phyloP scores from a whole-genome alignment of 2,888 invertebrate genomes.

The Tromatobia lineatoria region DNA sequence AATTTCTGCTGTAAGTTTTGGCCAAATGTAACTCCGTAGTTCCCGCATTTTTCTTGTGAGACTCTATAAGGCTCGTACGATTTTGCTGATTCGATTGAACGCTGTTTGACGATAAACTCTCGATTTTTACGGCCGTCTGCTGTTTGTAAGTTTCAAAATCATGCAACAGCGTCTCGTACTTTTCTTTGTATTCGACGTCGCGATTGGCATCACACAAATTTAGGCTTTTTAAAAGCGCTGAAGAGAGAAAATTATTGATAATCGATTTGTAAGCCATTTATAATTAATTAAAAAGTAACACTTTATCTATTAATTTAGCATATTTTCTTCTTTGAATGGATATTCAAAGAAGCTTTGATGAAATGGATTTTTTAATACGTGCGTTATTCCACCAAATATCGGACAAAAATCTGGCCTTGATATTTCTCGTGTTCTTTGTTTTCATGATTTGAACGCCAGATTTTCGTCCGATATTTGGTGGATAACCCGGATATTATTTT shows the following conservation, averaged over 20 bases:
- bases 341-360: too few species aligned
- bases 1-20: conserved; percentile 88
- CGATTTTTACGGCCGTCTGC: conserved; percentile 74
- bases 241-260: not conserved
- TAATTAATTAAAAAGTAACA: not conserved
- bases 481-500: too few species aligned
- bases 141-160: conserved; percentile 90
- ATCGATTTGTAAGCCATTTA: not conserved
- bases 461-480: too few species aligned
- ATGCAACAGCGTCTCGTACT: conserved; percentile 88
- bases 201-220: conserved; percentile 78
- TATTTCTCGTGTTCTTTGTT: too few species aligned
- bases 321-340: too few species aligned
- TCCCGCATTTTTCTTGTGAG: conserved; percentile 72
- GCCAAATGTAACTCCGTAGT: conserved; percentile 85
- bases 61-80: conserved; percentile 72
- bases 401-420: too few species aligned
- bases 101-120: conserved; percentile 54
- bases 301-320: not conserved
- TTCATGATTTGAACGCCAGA: too few species aligned
- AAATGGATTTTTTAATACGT: too few species aligned
- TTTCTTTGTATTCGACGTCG: conserved; percentile 88
- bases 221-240: conserved; percentile 85
- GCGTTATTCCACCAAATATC: too few species aligned
- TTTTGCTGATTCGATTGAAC: conserved; percentile 57